Evolutionary conservation across 2,888 invertebrate genomes (phyloP).

Genomic region (Chromoteleia sp.): DNA sequence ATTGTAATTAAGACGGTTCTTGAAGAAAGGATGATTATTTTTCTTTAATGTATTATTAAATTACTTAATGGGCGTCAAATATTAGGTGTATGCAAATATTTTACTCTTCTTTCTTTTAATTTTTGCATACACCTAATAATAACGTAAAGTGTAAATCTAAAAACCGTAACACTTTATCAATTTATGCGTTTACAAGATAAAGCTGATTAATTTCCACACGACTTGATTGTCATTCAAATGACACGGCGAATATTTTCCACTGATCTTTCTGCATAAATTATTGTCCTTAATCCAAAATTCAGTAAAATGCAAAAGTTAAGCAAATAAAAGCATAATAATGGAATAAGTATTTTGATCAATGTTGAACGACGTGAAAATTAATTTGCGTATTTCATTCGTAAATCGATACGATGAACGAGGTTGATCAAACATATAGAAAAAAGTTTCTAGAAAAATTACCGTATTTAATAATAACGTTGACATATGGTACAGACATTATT

Average conservation of each 20-base stretch:
- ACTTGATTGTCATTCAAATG: conserved; percentile 29
- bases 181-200: conserved; percentile 33
- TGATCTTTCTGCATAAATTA: conserved; percentile 15
- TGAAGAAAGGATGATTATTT: not conserved
- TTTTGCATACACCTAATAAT: too few relatives aligned
- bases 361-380: too few relatives aligned
- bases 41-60: not conserved
- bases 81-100: not conserved
- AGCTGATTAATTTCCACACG: conserved; percentile 33
- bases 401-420: too few relatives aligned
- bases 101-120: too few relatives aligned
- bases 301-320: not conserved
- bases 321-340: too few relatives aligned
- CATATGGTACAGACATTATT: too few relatives aligned
- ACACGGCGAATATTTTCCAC: conserved; percentile 37
- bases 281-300: not conserved
- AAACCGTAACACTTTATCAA: conserved; percentile 14
- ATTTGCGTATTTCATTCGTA: too few relatives aligned
- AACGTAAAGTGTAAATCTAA: conserved; percentile 11
- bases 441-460: too few relatives aligned
- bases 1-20: not conserved
- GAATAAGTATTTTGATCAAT: too few relatives aligned
- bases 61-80: not conserved
- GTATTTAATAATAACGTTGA: too few relatives aligned
- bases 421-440: too few relatives aligned